Conservation (phyloP, 2,113 vertebrate genomes). For the Tympanuchus pallidicinctus region DNA sequence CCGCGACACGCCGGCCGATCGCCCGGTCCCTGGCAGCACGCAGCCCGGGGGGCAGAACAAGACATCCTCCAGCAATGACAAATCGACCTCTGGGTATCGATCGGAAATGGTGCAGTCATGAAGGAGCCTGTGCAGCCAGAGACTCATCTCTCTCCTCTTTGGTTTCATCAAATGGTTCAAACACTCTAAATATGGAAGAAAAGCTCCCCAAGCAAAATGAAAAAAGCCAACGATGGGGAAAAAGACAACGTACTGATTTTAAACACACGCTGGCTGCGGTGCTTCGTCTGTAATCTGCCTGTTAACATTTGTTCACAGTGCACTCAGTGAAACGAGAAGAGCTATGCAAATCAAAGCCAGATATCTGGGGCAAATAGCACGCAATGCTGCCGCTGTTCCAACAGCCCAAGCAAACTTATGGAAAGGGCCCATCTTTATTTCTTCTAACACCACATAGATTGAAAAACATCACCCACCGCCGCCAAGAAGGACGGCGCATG, state of each 20-base stretch:
- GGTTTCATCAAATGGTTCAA: neutral
- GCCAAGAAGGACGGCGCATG: slow-evolving; percentile 61
- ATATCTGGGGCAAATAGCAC: slow-evolving; percentile 70
- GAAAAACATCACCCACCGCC: slow-evolving; percentile 36
- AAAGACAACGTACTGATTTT: neutral
- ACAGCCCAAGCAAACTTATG: slow-evolving; percentile 62
- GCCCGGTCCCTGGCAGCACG: neutral
- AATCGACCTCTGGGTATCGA: slow-evolving; percentile 55
- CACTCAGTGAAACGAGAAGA: slow-evolving; percentile 59
- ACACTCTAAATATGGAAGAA: neutral
- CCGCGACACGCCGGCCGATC: neutral
- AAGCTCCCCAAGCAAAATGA: neutral
- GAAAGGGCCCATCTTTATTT: slow-evolving; percentile 52
- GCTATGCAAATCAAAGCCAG: slow-evolving; percentile 72
- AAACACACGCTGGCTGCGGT: neutral
- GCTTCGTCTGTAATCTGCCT: slow-evolving; percentile 30
- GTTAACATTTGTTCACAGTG: slow-evolving; percentile 63
- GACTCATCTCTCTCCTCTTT: neutral
- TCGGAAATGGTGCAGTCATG: slow-evolving; percentile 28
- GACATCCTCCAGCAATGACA: slow-evolving; percentile 24
- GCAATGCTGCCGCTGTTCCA: slow-evolving; percentile 59
- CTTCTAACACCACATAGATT: slow-evolving; percentile 52
- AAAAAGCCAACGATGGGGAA: accelerated
- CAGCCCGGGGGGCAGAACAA: slow-evolving; percentile 7
- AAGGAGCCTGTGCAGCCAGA: slow-evolving; percentile 19